phyloP scores from a whole-genome alignment of 2,797 vertebrate species.

The Alosa sapidissima region DNA sequence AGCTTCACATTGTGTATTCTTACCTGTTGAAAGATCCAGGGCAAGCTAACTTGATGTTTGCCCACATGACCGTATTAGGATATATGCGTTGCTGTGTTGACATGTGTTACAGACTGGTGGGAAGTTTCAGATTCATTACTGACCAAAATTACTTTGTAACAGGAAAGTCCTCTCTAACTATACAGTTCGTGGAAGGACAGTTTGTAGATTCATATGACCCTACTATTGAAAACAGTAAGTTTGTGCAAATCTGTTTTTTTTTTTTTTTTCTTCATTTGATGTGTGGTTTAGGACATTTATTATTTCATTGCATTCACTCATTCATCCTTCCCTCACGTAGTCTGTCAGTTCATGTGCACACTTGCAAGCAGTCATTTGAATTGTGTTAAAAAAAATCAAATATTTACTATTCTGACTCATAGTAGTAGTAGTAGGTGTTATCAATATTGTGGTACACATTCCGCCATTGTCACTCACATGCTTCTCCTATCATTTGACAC shows the following conservation, averaged over 20 bases:
- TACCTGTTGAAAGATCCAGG: neutral
- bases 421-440: neutral
- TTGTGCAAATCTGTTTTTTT: neutral
- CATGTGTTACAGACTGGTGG: slow-evolving; percentile 64
- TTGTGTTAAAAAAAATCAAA: neutral
- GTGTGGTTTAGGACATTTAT: neutral
- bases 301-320: neutral
- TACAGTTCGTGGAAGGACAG: slow-evolving; percentile 99
- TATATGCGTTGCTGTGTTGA: neutral
- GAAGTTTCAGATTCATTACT: neutral
- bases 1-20: neutral
- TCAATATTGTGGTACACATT: neutral
- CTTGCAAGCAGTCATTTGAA: neutral
- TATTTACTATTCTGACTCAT: neutral
- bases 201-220: slow-evolving; percentile 99
- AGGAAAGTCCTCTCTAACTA: slow-evolving; percentile 99
- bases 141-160: slow-evolving; percentile 50
- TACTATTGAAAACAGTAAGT: slow-evolving; percentile 99
- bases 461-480: neutral
- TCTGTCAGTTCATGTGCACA: neutral
- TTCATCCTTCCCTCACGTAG: neutral
- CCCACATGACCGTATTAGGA: slow-evolving; percentile 10
- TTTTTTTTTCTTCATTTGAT: neutral
- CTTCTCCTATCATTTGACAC: slow-evolving; percentile 42
- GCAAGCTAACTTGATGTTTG: neutral